These are phyloP conservation scores for human (Homo sapiens) DNA, from an alignment of 2,113 vertebrate species.

Conservation along the genomic window GRCh38 chr6:87907501-87908000, in stretches of 20 bases:
- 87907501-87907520: neutral
- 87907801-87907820: neutral
- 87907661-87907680: neutral
- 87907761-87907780: slow-evolving; percentile 1
- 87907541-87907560: neutral
- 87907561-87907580: neutral
- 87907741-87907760: neutral
- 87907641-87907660: neutral
- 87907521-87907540: neutral
- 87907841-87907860: slow-evolving; percentile 45
- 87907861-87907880: neutral
- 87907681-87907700: neutral
- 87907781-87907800: neutral
- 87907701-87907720: neutral
- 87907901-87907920: neutral
- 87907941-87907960: slow-evolving; percentile 41
- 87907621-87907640: neutral
- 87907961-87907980: slow-evolving; percentile 24
- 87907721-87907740: neutral
- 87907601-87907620: neutral
- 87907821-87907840: slow-evolving; percentile 42
- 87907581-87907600: neutral
- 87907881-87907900: slow-evolving; percentile 8
- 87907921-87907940: slow-evolving; percentile 8
- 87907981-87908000: neutral